Evolutionary conservation across 1,140 invertebrate species (phyloP).

Genomic region (Caenorhabditis briggsae): DNA sequence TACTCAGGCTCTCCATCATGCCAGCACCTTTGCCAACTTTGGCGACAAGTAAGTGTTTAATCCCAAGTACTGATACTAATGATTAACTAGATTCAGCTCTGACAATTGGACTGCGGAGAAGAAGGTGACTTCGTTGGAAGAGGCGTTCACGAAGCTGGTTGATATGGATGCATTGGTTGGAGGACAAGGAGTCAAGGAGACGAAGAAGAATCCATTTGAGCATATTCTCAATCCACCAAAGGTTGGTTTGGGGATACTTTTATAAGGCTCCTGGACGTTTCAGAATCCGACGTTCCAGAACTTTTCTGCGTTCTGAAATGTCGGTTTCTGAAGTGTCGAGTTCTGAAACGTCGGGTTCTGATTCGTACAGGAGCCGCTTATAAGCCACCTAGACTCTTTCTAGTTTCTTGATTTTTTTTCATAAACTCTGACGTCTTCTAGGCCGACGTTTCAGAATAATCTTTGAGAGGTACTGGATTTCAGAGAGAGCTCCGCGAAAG

Average conservation of each 20-base stretch:
- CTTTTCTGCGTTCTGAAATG: neutral
- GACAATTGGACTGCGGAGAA: slow-evolving; percentile 44
- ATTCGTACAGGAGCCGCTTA: too few species aligned
- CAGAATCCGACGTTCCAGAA: neutral
- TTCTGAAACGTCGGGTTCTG: too few species aligned
- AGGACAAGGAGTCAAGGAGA: slow-evolving; percentile 60
- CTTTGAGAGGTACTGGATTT: too few species aligned
- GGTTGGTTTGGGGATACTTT: neutral
- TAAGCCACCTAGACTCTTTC: too few species aligned
- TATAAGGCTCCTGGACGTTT: neutral
- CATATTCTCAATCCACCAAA: slow-evolving; percentile 74
- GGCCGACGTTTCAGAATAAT: too few species aligned
- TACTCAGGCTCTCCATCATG: slow-evolving; percentile 61
- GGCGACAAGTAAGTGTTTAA: slow-evolving; percentile 19
- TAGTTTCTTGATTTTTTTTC: too few species aligned
- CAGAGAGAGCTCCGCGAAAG: too few species aligned
- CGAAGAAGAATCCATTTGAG: slow-evolving; percentile 74
- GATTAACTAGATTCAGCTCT: slow-evolving; percentile 17
- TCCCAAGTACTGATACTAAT: neutral
- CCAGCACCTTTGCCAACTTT: slow-evolving; percentile 58
- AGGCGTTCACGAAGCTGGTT: slow-evolving; percentile 76
- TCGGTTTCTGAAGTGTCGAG: neutral
- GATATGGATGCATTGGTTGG: slow-evolving; percentile 74
- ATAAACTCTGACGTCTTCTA: too few species aligned
- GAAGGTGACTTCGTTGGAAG: slow-evolving; percentile 73